phyloP scores from a whole-genome alignment of 2,888 invertebrate species.

The Zhuqinia jingwanae region DNA sequence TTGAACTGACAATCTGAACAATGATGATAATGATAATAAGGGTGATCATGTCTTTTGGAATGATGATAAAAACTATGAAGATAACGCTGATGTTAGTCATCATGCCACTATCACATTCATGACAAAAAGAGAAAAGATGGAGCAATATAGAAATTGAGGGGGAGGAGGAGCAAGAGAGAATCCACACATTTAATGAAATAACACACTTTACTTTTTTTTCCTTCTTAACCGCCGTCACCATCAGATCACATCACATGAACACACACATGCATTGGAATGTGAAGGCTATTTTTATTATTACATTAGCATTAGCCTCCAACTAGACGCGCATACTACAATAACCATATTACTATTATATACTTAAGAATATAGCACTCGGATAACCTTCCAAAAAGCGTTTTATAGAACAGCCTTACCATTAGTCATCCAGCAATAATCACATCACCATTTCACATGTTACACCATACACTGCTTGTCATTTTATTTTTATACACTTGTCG shows the following conservation, averaged over 20 bases:
- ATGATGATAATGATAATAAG: constrained; percentile 72
- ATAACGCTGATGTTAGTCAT: constrained; percentile 14
- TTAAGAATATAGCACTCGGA: too few species aligned
- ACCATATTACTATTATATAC: too few species aligned
- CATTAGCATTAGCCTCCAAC: too few species aligned
- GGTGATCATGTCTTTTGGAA: constrained; percentile 66
- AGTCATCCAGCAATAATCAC: too few species aligned
- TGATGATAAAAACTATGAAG: constrained; percentile 65
- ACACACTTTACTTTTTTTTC: not conserved
- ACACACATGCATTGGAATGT: constrained; percentile 60
- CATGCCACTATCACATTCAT: constrained; percentile 4
- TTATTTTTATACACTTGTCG: too few species aligned
- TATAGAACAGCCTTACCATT: too few species aligned
- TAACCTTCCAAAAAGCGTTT: too few species aligned
- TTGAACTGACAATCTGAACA: constrained; percentile 65
- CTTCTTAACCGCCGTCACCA: not conserved
- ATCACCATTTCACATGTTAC: too few species aligned
- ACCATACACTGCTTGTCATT: too few species aligned
- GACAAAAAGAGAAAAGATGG: constrained; percentile 37
- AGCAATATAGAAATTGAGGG: too few species aligned
- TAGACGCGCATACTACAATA: too few species aligned
- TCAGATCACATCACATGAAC: too few species aligned
- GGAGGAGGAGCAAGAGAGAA: constrained; percentile 1
- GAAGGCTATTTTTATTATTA: constrained; percentile 52
- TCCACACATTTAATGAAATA: constrained; percentile 37